Percentiles rank a stretch among this genome's conserved stretches.
These are phyloP conservation scores for Andrena camellia DNA, from an alignment of 2,888 invertebrate species.

Conservation along the genomic window DNA sequence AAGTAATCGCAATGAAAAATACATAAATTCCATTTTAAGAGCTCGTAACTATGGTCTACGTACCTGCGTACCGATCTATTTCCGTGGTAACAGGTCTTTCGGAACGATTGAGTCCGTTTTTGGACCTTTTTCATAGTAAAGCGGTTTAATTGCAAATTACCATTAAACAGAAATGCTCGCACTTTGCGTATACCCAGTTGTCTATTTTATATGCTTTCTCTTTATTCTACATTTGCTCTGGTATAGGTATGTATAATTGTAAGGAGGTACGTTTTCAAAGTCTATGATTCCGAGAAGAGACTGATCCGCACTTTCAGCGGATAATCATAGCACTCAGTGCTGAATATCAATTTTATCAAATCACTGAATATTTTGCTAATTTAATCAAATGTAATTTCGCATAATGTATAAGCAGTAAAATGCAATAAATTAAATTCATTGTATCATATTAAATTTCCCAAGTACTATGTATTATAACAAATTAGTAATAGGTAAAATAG, in stretches of 20 bases:
- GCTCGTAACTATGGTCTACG: slow-evolving; percentile 23
- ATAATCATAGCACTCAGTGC: too few species aligned
- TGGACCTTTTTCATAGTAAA: neutral
- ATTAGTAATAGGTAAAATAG: too few species aligned
- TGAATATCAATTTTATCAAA: too few species aligned
- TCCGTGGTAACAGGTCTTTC: slow-evolving; percentile 16
- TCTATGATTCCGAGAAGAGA: too few species aligned
- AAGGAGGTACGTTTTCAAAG: too few species aligned
- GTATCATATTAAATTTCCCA: too few species aligned
- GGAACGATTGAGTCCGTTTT: neutral
- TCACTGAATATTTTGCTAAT: too few species aligned
- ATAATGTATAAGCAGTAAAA: too few species aligned
- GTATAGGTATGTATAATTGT: neutral
- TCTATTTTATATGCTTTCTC: slow-evolving; percentile 1
- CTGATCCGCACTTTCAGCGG: too few species aligned
- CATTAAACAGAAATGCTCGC: neutral
- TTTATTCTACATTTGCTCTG: neutral
- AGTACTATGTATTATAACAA: too few species aligned
- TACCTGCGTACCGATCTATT: neutral
- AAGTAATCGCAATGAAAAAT: slow-evolving; percentile 38
- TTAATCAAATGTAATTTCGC: too few species aligned
- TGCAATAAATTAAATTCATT: too few species aligned
- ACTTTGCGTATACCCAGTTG: neutral
- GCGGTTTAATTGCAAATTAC: slow-evolving; percentile 3
- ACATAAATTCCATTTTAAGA: slow-evolving; percentile 29